Base-by-base conservation (phyloP, 2,113 vertebrate species). In the Actinemys pallida region DNA sequence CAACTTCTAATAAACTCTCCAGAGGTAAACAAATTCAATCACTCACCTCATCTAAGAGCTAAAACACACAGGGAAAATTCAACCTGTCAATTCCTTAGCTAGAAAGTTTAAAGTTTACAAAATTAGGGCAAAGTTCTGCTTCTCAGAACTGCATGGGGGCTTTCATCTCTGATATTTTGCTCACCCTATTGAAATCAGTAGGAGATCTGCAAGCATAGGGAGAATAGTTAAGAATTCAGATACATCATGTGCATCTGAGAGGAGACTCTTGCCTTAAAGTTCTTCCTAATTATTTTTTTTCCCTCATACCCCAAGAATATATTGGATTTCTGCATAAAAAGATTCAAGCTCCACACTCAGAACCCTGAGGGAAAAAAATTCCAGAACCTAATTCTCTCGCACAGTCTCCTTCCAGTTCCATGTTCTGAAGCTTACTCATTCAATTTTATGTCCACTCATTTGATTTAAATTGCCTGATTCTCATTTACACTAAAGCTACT, bases 21-120 rank as follows among this genome's bases (percentile, higher is more conserved):
- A 76, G 72, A 76, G 59, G 10, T 5, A 50, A 42, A 50, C 22
- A 65, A 84, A 84, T 50, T 35, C 29, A n/a, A 16, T 20, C 2
- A 75, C 75, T 53, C 2, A 3, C 3, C 16, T 47, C 20, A 42
- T 0, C 0, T 9, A 52, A 27, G 2, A 78, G 35, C 9, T 25
- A 69, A 56, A 78, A 56, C n/a, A 57, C 45, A 83, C 24, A 83
- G 54, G 3, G 22, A 89, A 50, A 47, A 54, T 80, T 4, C 16
- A 52, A 47, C 9, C 4, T 59, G 86, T 39, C 57, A 10, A 69
- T 90, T 90, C 65, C 0, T 0, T 22, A 57, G 50, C 45, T 10
- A 84, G 45, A 14, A 45, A 76, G 39, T 45, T 69, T 76, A 39
- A 76, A 0, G 14, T 56, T 65, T 90, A 50, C 12, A 50, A 62